phyloP scores from a whole-genome alignment of 1,140 invertebrate genomes.

The Metaphire vulgaris region DNA sequence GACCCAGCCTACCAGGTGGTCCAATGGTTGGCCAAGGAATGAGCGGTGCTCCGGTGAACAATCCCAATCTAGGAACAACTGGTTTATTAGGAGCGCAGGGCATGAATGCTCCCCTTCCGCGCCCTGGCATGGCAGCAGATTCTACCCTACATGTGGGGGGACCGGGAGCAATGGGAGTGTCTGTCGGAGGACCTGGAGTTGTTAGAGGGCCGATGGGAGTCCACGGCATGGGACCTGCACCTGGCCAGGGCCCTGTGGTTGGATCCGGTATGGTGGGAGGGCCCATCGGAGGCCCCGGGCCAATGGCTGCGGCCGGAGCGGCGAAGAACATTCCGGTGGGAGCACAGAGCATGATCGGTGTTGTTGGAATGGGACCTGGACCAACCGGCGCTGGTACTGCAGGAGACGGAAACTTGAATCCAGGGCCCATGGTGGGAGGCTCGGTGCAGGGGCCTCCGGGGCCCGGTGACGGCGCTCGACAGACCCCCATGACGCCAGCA shows the following conservation, averaged over 20 bases:
- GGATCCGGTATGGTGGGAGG: background rate
- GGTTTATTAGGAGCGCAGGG: background rate
- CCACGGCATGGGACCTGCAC: background rate
- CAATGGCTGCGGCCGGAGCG: background rate
- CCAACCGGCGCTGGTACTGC: background rate
- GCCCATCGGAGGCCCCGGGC: background rate
- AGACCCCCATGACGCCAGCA: slow-evolving; percentile 41
- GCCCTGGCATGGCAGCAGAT: too few species aligned
- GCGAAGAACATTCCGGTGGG: background rate
- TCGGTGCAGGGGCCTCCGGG: background rate
- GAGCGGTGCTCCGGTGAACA: background rate
- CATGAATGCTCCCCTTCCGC: background rate
- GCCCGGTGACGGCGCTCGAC: slow-evolving; percentile 26
- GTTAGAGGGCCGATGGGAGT: background rate
- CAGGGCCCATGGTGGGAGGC: background rate
- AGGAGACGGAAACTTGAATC: background rate
- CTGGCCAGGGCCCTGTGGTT: background rate
- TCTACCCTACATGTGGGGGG: too few species aligned
- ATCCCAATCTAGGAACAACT: background rate
- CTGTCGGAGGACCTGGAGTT: background rate
- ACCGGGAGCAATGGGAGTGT: background rate
- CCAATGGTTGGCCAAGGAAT: background rate
- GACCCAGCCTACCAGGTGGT: background rate
- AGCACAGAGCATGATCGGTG: background rate
- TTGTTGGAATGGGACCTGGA: background rate